Percentiles rank a stretch among this genome's conserved stretches.
phyloP scores from a whole-genome alignment of 2,888 invertebrate genomes.

The Apocheima hispidaria region DNA sequence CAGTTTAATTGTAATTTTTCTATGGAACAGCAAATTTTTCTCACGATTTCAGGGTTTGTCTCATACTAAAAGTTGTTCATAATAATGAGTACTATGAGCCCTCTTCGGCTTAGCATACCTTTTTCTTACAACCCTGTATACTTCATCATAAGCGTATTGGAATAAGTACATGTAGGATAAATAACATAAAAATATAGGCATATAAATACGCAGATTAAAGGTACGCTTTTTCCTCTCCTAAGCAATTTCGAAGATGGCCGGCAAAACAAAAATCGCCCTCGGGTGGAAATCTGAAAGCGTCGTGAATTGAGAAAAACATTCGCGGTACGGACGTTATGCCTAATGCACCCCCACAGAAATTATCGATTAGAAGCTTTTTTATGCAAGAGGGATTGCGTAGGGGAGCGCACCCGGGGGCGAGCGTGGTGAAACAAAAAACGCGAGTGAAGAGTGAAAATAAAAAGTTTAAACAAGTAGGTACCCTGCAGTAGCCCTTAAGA shows the following conservation, averaged over 20 bases:
- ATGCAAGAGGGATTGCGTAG: slow-evolving; percentile 84
- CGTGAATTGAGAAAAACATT: slow-evolving; percentile 78
- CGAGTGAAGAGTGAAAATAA: slow-evolving; percentile 85
- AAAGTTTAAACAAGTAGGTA: slow-evolving; percentile 86
- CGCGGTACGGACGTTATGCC: slow-evolving; percentile 82
- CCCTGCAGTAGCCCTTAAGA: slow-evolving; percentile 80
- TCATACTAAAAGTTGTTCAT: too few species aligned
- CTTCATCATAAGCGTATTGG: slow-evolving; percentile 4
- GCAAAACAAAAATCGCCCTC: slow-evolving; percentile 79
- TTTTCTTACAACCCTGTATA: too few species aligned
- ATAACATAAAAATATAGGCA: slow-evolving; percentile 43
- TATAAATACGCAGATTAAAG: slow-evolving; percentile 55
- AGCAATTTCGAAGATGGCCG: slow-evolving; percentile 74
- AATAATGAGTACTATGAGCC: too few species aligned
- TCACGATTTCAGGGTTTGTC: too few species aligned
- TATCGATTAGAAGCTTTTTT: slow-evolving; percentile 87
- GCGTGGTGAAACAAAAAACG: slow-evolving; percentile 85
- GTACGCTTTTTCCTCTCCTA: slow-evolving; percentile 53
- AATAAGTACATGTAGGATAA: not conserved
- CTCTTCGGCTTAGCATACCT: too few species aligned
- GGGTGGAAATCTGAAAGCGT: slow-evolving; percentile 79
- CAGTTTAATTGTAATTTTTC: too few species aligned
- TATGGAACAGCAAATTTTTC: too few species aligned
- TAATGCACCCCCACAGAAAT: slow-evolving; percentile 87
- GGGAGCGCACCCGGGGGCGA: slow-evolving; percentile 75